Evolutionary conservation across 2,888 invertebrate genomes (phyloP), one percentile per base, ranked within the genome.

Genomic region (Chrysopilus asiliformis): DNA sequence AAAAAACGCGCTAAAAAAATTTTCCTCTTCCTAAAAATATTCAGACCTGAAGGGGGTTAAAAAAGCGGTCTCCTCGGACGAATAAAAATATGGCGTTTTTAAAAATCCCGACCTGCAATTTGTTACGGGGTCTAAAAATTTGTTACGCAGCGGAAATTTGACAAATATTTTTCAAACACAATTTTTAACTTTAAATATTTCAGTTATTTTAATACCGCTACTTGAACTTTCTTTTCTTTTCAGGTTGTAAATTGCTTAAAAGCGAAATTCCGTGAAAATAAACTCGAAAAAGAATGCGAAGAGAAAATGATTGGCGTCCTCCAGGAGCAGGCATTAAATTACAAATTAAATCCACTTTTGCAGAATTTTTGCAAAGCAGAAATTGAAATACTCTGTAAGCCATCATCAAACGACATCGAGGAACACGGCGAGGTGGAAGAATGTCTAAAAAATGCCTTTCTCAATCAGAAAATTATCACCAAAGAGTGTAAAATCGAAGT

Each of bases 261-360:
- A 60, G 71, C 71, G 34, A 78, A 82, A 55, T 85, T 86, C 53
- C 73, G 81, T 33, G 72, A 78, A 52, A 72, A 77, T 1, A 78
- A 76, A 56, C 62, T 94, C 31, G 74, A 79, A 10, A 60, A 65
- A n/a, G 65, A 71, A 14, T 94, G 94, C 59, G 80, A 85, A 51
- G 74, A 77, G 50, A 83, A 91, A 65, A 74, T 94, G 62, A 75
- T 80, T 1, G 74, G 72, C 47, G 75, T 91, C 32, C 68, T 94
- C 36, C 76, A 83, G 52, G 87, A 90, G 49, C 84, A 89, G 50
- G 93, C 93, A 10, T 64, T 91, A 20, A 90, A 97, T 62, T 84
- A 90, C 54, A 78, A 86, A 49, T 68, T 94, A 39, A 90, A 95
- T 67, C 91, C 93, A 2, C 65, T 87, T 28, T 68, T 97, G 20